Conservation (phyloP, 1,140 invertebrate species). For the Octopus bimaculoides region DNA sequence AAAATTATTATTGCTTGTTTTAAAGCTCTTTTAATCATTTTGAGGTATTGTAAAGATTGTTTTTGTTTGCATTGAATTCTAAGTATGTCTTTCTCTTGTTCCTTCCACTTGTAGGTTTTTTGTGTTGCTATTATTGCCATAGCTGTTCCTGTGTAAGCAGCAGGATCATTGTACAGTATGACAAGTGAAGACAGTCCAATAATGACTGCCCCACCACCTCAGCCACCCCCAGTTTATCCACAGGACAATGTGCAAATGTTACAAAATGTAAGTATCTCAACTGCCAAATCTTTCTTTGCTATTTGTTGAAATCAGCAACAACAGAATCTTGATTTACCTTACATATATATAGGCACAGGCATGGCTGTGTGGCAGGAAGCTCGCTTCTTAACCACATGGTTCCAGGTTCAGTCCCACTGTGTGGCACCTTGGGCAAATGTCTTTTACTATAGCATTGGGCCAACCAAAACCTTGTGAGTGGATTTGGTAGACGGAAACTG, state of each 20-base stretch:
- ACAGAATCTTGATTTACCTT: not conserved
- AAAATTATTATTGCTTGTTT: no score
- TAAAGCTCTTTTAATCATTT: no score
- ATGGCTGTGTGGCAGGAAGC: no score
- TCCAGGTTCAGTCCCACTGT: no score
- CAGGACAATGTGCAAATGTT: conserved; percentile 38
- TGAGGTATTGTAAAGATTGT: no score
- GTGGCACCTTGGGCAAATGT: no score
- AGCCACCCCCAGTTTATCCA: conserved; percentile 28
- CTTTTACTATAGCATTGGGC: no score
- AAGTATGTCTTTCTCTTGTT: conserved; percentile 2
- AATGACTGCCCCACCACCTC: conserved; percentile 41
- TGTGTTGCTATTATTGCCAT: conserved; percentile 25
- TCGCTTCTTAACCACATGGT: no score
- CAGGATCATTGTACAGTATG: conserved; percentile 28
- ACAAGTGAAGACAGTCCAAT: conserved; percentile 36
- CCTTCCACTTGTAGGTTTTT: conserved; percentile 17
- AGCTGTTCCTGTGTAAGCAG: not conserved
- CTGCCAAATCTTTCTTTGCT: conserved; percentile 2
- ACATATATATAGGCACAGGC: not conserved
- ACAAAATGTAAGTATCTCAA: conserved; percentile 27
- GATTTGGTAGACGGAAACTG: no score
- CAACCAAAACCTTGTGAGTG: no score
- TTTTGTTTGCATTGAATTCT: no score
- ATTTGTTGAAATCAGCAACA: conserved; percentile 21